Evolutionary conservation across 2,888 invertebrate species (phyloP).

Genomic region (Gastrophysa polygoni): DNA sequence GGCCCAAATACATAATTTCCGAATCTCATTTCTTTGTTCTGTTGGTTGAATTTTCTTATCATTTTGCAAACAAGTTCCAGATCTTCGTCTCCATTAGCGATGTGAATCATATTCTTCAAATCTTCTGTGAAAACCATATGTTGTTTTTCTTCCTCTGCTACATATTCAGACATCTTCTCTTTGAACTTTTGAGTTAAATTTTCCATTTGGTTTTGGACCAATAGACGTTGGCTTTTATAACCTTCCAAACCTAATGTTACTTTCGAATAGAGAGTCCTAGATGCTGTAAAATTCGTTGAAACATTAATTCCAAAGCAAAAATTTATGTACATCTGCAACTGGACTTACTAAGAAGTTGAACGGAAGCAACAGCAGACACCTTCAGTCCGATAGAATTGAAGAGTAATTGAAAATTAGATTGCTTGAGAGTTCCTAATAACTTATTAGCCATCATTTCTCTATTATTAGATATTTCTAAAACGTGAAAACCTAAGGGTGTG

Average conservation of each 20-base stretch:
- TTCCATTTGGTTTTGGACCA: conserved; percentile 65
- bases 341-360: conserved; percentile 22
- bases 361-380: not conserved
- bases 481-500: not conserved
- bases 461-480: not conserved
- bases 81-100: conserved; percentile 69
- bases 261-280: conserved; percentile 63
- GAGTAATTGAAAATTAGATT: conserved; percentile 13
- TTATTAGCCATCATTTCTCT: conserved; percentile 27
- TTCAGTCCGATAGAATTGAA: conserved; percentile 14
- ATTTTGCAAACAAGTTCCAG: conserved; percentile 69
- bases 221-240: conserved; percentile 63
- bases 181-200: conserved; percentile 71
- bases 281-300: not conserved
- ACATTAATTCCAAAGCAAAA: too few species aligned
- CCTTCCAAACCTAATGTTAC: conserved; percentile 67
- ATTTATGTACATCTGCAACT: conserved; percentile 27
- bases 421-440: conserved; percentile 17
- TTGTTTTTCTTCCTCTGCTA: conserved; percentile 60
- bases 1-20: conserved; percentile 84
- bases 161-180: conserved; percentile 71
- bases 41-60: conserved; percentile 72
- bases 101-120: conserved; percentile 78
- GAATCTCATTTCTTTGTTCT: conserved; percentile 74
- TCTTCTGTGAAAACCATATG: conserved; percentile 85